Percentiles rank a stretch among this genome's conserved stretches.
These are phyloP conservation scores for Chrysopilus asiliformis DNA, from an alignment of 2,888 invertebrate genomes.

Conservation along the genomic window DNA sequence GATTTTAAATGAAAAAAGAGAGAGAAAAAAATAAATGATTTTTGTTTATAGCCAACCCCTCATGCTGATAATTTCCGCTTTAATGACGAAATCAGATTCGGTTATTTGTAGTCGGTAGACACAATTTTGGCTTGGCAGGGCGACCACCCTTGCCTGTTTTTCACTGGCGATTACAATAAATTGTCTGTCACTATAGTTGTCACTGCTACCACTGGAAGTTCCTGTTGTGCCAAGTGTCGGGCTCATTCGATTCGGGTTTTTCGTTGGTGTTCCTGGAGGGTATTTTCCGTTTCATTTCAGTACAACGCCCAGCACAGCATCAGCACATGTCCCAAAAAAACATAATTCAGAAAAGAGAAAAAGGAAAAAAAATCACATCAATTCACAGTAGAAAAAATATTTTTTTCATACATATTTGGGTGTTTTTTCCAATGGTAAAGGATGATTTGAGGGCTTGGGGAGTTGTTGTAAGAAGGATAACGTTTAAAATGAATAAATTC, in stretches of 20 bases:
- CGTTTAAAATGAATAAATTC: not conserved
- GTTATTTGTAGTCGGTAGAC: conserved; percentile 86
- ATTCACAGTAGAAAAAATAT: too few relatives aligned
- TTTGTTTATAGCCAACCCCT: conserved; percentile 56
- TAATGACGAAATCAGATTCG: conserved; percentile 85
- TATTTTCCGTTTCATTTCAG: too few relatives aligned
- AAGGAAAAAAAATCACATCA: not conserved
- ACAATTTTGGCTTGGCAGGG: conserved; percentile 89
- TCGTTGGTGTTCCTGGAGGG: conserved; percentile 48
- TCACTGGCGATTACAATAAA: conserved; percentile 89
- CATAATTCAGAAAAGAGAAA: not conserved
- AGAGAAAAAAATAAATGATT: conserved; percentile 22
- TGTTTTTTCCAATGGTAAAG: too few relatives aligned
- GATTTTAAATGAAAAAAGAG: not conserved
- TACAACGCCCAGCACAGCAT: too few relatives aligned
- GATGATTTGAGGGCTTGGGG: not conserved
- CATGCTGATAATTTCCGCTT: conserved; percentile 82
- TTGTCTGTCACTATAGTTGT: conserved; percentile 62
- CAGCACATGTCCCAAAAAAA: conserved; percentile 1
- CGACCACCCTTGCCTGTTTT: conserved; percentile 87
- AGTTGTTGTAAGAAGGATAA: not conserved
- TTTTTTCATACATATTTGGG: too few relatives aligned
- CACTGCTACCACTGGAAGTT: conserved; percentile 40
- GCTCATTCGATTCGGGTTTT: conserved; percentile 60
- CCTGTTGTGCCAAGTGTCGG: conserved; percentile 50